phyloP scores from a whole-genome alignment of 2,888 invertebrate genomes.

The Drosophila mimetica region DNA sequence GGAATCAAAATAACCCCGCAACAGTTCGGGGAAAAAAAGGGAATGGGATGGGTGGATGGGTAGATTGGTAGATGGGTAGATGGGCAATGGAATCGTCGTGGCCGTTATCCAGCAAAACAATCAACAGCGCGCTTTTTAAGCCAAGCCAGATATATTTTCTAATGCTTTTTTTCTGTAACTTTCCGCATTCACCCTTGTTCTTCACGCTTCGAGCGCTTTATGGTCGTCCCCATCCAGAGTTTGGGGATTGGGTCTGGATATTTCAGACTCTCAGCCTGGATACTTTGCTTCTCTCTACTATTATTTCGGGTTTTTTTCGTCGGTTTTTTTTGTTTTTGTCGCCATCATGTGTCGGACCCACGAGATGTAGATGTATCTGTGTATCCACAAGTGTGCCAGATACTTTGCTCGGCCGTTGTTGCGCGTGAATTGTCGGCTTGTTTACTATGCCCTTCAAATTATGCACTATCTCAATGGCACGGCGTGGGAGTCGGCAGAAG shows the following conservation, averaged over 20 bases:
- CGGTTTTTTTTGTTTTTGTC: constrained; percentile 39
- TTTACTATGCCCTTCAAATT: constrained; percentile 80
- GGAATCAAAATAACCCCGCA: constrained; percentile 55
- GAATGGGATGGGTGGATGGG: background rate
- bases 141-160: constrained; percentile 78
- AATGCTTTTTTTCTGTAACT: constrained; percentile 81
- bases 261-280: constrained; percentile 40
- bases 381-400: constrained; percentile 50
- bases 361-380: constrained; percentile 23
- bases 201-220: constrained; percentile 80
- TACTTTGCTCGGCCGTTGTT: constrained; percentile 61
- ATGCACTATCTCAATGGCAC: constrained; percentile 66
- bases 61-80: background rate
- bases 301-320: constrained; percentile 7
- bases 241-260: constrained; percentile 48
- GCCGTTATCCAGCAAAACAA: constrained; percentile 78
- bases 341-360: constrained; percentile 61
- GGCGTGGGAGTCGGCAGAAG: constrained; percentile 67
- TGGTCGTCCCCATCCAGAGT: constrained; percentile 43
- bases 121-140: constrained; percentile 79
- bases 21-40: constrained; percentile 41
- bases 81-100: constrained; percentile 43
- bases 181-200: constrained; percentile 81
- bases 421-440: constrained; percentile 79
- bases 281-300: constrained; percentile 30